Base-by-base conservation (phyloP, 2,888 invertebrate species). In the Caenorhabditis wallacei region DNA sequence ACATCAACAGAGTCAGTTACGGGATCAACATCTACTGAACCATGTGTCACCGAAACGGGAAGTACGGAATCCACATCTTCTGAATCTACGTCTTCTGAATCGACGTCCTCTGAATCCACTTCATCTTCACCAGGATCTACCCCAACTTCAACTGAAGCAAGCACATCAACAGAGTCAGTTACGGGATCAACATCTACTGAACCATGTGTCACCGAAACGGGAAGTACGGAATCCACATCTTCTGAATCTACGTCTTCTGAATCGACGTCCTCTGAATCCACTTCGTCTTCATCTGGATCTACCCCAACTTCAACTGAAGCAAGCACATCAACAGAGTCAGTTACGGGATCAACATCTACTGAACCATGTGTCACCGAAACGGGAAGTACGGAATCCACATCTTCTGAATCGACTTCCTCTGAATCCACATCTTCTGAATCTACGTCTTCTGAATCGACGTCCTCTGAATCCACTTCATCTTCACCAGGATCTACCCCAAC, bases 351-450 rank as follows among this genome's bases (percentile, higher is more conserved):
- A 5, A 26, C 54, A 26, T 22, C 54, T 22, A 16, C 26, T 13
- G 54, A 26, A 54, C 54, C 26, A 54, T 54, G 26, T n/a, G 26
- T 26, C 2, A 54, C 54, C 2, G 54, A 26, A 54, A 16, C 54
- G 1, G 54, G 11, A 4, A 54, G 16, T 16, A 26, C 54, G 1
- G 54, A 54, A 26, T 54, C 54, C 2, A 16, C 26, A 10, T 2
- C 54, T 16, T 43, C 43, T 8, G 30, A 8, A 30, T 30, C 30
- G 30, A 43, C n/a, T n/a, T n/a, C n/a, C n/a, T n/a, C n/a, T n/a
- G n/a, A n/a, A n/a, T n/a, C n/a, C n/a, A n/a, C n/a, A n/a, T n/a
- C n/a, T n/a, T n/a, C n/a, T n/a, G 51, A 53, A 53, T 53, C 51
- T 22, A 26, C 54, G n/a, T 3, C 54, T 11, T 26, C 54, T n/a